Base-by-base conservation (phyloP, 2,113 vertebrate genomes). In the Sphyrna mokarran region DNA sequence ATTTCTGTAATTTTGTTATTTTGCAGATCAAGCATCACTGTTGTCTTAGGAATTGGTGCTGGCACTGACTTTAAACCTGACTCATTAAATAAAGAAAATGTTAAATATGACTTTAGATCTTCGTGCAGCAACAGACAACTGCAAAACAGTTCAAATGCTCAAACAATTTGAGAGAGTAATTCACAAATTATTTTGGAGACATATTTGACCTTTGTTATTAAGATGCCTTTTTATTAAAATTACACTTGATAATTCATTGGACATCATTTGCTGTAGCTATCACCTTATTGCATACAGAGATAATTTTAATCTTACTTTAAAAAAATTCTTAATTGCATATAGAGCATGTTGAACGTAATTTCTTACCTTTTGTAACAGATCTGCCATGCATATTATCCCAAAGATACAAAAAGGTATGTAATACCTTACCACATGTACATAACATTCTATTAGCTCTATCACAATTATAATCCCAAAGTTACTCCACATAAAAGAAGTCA, bases 1-100 rank as follows among this genome's bases (percentile, higher is more conserved):
- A 99, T 98, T 96, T 99, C 98, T 40, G 97, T 99, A 96, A 99
- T 99, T 97, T 98, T 99, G 96, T 99, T 99, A 97, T 99, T 99
- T 96, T 99, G 99, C 96, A 99, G 98, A 95, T 99, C 99, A 29
- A 99, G 97, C 97, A 99, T 98, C 90, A 98, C 97, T 3, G 98
- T 99, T 95, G 99, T 98, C 95, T 96, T 97, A 3, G 99, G 98
- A 97, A 99, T 98, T 96, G 99, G 98, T 93, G 97, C 98, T 96
- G 99, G 99, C 95, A 99, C 97, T 0, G 98, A 97, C 80, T 98
- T 98, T 97, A 99, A 96, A 97, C 98, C 99, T 99, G 95, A 26
- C 97, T 95, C 86, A 97, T 94, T 95, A 96, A 96, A 87, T 96
- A 96, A 68, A 69, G 89, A 95, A 95, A 72, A 43, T 61, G 43